Evolutionary conservation across 2,113 vertebrate species (phyloP).

Genomic region (Procavia capensis): DNA sequence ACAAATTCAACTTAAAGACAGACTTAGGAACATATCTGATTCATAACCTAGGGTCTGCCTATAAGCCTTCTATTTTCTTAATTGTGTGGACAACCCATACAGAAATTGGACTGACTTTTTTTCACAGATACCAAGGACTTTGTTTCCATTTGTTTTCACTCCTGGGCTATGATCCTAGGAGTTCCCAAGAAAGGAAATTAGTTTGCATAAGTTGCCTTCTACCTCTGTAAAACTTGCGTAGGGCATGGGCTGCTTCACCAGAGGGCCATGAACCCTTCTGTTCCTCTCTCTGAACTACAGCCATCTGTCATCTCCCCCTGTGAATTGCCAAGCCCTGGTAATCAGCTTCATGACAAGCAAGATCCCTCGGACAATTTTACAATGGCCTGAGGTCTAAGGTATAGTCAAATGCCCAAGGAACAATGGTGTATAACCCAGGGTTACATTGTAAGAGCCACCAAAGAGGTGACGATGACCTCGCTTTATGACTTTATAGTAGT

Average conservation of each 20-base stretch:
- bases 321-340: not conserved
- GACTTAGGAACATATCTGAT: too few species aligned
- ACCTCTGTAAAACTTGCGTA: not conserved
- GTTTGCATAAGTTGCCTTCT: not conserved
- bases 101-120: not conserved
- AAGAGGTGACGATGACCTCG: not conserved
- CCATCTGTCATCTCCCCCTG: not conserved
- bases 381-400: not conserved
- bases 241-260: not conserved
- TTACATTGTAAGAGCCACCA: not conserved
- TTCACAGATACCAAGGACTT: not conserved
- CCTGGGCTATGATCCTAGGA: not conserved
- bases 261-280: accelerated
- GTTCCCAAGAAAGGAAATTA: not conserved
- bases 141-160: not conserved
- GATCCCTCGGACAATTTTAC: not conserved
- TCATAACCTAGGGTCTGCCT: too few species aligned
- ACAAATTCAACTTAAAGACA: too few species aligned
- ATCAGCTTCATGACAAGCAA: not conserved
- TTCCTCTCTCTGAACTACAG: not conserved
- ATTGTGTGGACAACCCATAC: not conserved
- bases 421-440: not conserved
- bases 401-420: not conserved
- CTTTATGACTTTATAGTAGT: not conserved
- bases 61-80: not conserved